Evolutionary conservation across 2,113 vertebrate genomes (phyloP).

Genomic region (Paedocypris sp.): DNA sequence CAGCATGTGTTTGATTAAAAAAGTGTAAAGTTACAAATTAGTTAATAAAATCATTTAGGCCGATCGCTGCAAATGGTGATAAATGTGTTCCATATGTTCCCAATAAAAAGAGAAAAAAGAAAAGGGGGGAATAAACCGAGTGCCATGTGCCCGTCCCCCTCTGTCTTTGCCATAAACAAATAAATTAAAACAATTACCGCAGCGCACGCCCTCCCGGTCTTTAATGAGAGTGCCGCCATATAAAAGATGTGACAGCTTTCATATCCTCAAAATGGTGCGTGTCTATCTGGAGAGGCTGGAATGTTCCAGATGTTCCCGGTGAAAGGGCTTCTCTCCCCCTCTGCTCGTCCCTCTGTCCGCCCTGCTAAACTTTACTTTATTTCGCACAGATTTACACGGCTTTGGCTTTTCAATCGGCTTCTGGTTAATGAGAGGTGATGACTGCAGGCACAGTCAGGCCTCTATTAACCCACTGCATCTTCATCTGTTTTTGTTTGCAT

Average conservation of each 20-base stretch:
- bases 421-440: constrained; percentile 6
- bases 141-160: constrained; percentile 61
- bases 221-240: constrained; percentile 45
- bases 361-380: background rate
- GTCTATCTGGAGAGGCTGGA: constrained; percentile 38
- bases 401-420: constrained; percentile 11
- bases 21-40: constrained; percentile 66
- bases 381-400: constrained; percentile 1
- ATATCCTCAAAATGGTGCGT: constrained; percentile 47
- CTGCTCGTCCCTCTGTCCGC: background rate
- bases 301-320: constrained; percentile 41
- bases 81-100: constrained; percentile 62
- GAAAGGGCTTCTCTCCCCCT: constrained; percentile 5
- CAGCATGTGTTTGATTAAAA: constrained; percentile 65
- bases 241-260: constrained; percentile 54
- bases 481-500: background rate
- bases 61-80: constrained; percentile 61
- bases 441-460: constrained; percentile 13
- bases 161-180: constrained; percentile 59
- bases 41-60: constrained; percentile 63
- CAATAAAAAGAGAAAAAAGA: constrained; percentile 49
- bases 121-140: constrained; percentile 34
- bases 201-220: constrained; percentile 44
- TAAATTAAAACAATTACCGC: constrained; percentile 72
- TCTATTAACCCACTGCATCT: constrained; percentile 9